Evolutionary conservation across 2,797 vertebrate genomes (phyloP), one percentile per base, ranked within the genome.

Genomic region (Okamejei kenojei): DNA sequence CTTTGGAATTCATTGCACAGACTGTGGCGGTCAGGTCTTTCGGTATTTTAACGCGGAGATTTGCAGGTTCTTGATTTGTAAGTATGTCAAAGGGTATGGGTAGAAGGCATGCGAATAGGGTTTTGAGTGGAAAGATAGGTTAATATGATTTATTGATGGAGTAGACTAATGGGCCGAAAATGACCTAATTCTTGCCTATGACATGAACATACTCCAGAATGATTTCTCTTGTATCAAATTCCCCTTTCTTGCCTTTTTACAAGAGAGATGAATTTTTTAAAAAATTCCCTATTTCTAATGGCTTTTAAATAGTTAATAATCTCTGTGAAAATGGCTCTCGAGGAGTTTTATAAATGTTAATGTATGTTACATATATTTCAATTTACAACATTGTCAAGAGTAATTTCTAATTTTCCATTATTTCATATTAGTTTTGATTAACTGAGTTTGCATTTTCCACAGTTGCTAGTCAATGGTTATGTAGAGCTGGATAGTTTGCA

Each of bases 351-450:
- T 63, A 32, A 65, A 26, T 63, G 61, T 88, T 65, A 65, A 7
- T n/a, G n/a, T 32, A 63, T 29, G 15, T 63, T 32, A 63, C 45
- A 26, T 58, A 58, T 54, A 21, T 3, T 79, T 77, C 76, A 77
- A 4, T 32, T 79, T 79, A 54, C 23, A 26, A 58, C 80, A 58
- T 82, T 82, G 23, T n/a, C 54, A 84, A 84, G 54, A 84, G 26
- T 84, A 61, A 61, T n/a, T 61, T 84, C 26, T 84, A 84, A 61
- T n/a, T 54, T 29, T 84, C 29, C 19, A 84, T 54, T 81, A 58
- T 82, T 79, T 82, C 26, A 82, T 82, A 58, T 82, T 58, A 82
- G 10, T n/a, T n/a, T n/a, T n/a, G n/a, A n/a, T n/a, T n/a, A n/a
- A n/a, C n/a, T n/a, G n/a, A n/a, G n/a, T n/a, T n/a, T n/a, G n/a